Conservation (phyloP, 2,888 invertebrate genomes). For the Aphrophora alni region DNA sequence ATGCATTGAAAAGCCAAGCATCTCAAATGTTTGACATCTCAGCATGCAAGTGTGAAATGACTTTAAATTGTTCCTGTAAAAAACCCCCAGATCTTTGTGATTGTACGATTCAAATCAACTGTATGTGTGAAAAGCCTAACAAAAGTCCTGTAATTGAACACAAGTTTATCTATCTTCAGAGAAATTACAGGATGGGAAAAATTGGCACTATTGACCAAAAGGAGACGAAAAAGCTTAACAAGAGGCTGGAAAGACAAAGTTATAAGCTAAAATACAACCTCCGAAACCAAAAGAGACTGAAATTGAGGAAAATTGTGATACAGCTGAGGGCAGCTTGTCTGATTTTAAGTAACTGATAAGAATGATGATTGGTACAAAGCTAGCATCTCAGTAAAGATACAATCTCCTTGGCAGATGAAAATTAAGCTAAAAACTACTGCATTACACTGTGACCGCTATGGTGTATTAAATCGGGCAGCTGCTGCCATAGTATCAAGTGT, state of each 20-base stretch:
- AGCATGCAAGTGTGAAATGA: conserved; percentile 26
- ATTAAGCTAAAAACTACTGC: conserved; percentile 27
- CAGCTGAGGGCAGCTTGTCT: neutral
- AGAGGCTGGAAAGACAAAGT: conserved; percentile 13
- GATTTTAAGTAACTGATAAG: conserved; percentile 12
- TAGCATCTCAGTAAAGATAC: neutral
- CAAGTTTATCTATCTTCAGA: conserved; percentile 25
- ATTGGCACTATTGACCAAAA: conserved; percentile 16
- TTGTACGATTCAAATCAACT: conserved; percentile 16
- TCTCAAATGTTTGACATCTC: conserved; percentile 23
- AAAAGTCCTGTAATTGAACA: conserved; percentile 22
- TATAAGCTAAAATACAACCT: conserved; percentile 10
- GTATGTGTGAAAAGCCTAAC: conserved; percentile 14
- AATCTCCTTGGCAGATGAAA: conserved; percentile 22
- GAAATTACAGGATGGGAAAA: conserved; percentile 22
- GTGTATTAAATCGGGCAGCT: conserved; percentile 29
- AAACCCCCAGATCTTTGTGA: conserved; percentile 27
- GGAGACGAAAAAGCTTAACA: conserved; percentile 11
- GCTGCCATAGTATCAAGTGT: conserved; percentile 35
- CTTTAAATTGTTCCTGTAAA: conserved; percentile 24
- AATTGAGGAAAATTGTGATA: conserved; percentile 16
- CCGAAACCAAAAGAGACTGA: conserved; percentile 20
- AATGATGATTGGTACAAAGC: conserved; percentile 12
- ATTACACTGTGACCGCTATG: conserved; percentile 27
- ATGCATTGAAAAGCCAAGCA: conserved; percentile 29